Evolutionary conservation across 92 coral and sea anemone species (phyloP).

Genomic region (Metridium senile): DNA sequence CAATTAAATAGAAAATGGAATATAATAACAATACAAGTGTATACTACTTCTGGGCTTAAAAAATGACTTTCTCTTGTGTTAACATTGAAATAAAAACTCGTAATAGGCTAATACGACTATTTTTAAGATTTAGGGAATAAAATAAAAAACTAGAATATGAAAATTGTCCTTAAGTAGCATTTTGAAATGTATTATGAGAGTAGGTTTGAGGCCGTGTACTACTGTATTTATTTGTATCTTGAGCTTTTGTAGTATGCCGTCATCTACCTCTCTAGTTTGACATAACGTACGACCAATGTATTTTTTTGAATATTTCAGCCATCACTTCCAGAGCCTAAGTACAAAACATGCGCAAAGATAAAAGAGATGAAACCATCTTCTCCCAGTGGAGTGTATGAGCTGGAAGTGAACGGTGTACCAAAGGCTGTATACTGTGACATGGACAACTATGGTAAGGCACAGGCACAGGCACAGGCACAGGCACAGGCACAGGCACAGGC

Average conservation of each 20-base stretch:
- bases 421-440: slow-evolving; percentile 27
- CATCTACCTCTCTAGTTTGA: neutral
- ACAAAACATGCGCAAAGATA: slow-evolving; percentile 27
- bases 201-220: too few relatives aligned
- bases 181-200: too few relatives aligned
- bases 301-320: neutral
- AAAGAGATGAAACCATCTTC: slow-evolving; percentile 15
- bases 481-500: neutral
- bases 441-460: slow-evolving; percentile 24
- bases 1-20: too few relatives aligned
- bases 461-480: neutral
- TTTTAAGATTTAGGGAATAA: neutral
- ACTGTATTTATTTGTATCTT: too few relatives aligned
- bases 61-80: too few relatives aligned
- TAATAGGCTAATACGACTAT: neutral
- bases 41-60: too few relatives aligned
- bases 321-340: neutral
- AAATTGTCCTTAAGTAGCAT: too few relatives aligned
- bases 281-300: neutral
- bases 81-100: too few relatives aligned
- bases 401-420: neutral
- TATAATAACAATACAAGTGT: too few relatives aligned
- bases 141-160: too few relatives aligned
- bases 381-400: slow-evolving; percentile 20
- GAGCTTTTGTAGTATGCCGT: neutral